Evolutionary conservation across 2,888 invertebrate genomes (phyloP), one percentile per base, ranked within the genome.

Genomic region (Anaspis maculata): DNA sequence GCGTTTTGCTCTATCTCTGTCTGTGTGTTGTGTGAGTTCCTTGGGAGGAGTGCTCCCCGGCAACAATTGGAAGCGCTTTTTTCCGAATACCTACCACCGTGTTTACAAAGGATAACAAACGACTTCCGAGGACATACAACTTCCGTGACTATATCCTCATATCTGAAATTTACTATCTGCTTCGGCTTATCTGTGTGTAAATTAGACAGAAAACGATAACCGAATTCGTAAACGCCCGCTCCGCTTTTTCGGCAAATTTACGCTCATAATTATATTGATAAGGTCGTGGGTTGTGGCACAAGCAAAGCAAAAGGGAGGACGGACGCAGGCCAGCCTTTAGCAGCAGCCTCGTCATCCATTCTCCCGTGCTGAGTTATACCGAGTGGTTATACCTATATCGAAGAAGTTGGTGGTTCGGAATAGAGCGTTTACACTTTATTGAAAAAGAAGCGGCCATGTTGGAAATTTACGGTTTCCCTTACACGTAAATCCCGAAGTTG

Each of bases 401-500:
- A 25, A 13, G 25, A 19, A 27, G 14, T 52, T 44, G 49, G 41
- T 37, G 49, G 45, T 48, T 45, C 48, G 42, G 44, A 47, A 46
- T 41, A 44, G 37, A 45, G 26, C 49, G 41, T 54, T 54, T 50
- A 51, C 50, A 54, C 52, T 55, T 57, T 57, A 56, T 56, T 54
- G 57, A 56, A 56, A 56, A 51, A 36, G 47, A 54, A 54, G 49
- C 49, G 46, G 49, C 47, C 46, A 50, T 52, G 51, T 54, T 51
- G 44, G 44, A 50, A 56, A 60, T 61, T 59, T 59, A 61, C 56
- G 57, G 48, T 57, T 57, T 58, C 58, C 57, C 52, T 49, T 50
- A 51, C 48, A 49, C 56, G 55, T 59, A 59, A 61, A 60, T 59
- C 56, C 48, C 49, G 39, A 53, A 59, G 53, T 58, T 59, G 57